Evolutionary conservation across 2,113 vertebrate species (phyloP).

Genomic region (Gasterosteus aculeatus): DNA sequence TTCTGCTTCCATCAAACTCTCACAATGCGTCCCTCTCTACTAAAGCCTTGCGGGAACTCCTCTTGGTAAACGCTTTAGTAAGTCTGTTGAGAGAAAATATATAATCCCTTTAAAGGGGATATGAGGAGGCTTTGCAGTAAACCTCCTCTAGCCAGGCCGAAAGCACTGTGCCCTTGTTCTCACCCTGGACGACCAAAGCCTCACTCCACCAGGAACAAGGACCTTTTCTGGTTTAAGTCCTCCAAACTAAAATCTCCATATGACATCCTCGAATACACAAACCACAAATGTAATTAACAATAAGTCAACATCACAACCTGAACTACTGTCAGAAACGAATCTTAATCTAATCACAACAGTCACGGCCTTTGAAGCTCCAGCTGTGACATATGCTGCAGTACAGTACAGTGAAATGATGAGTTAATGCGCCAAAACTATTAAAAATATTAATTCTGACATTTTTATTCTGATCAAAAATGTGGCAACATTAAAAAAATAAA

Average conservation of each 20-base stretch:
- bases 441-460: not conserved
- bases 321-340: not conserved
- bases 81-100: slow-evolving; percentile 50
- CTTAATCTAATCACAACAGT: slow-evolving; percentile 16
- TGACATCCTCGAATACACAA: slow-evolving; percentile 29
- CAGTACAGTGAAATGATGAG: not conserved
- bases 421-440: not conserved
- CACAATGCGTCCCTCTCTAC: slow-evolving; percentile 47
- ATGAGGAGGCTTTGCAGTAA: slow-evolving; percentile 70
- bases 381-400: not conserved
- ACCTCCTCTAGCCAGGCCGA: slow-evolving; percentile 40
- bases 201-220: slow-evolving; percentile 12
- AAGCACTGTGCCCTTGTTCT: slow-evolving; percentile 58
- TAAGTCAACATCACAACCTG: slow-evolving; percentile 11
- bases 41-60: slow-evolving; percentile 56
- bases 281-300: slow-evolving; percentile 16
- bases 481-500: not conserved
- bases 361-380: not conserved
- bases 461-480: not conserved
- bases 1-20: slow-evolving; percentile 69
- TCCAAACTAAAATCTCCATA: slow-evolving; percentile 6
- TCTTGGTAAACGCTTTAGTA: slow-evolving; percentile 59
- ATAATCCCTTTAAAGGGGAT: slow-evolving; percentile 79
- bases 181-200: slow-evolving; percentile 44
- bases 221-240: slow-evolving; percentile 5